These are phyloP conservation scores for Paradoxurus hermaphroditus DNA, from an alignment of 2,113 vertebrate genomes.

Conservation along the genomic window DNA sequence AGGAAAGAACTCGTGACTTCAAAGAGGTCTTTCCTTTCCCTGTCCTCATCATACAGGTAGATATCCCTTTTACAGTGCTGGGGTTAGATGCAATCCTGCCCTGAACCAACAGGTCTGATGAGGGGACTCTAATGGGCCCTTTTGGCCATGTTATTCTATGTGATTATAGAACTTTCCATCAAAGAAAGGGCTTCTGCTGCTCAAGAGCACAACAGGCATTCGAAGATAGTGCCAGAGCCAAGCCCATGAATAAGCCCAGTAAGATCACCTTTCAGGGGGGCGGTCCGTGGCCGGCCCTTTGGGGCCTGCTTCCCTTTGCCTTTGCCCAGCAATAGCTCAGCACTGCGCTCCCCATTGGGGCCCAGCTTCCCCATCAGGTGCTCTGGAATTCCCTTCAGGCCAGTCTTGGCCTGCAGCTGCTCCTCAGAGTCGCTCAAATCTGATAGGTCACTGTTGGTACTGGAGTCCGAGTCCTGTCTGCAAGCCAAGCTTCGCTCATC, in stretches of 20 bases:
- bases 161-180: constrained; percentile 50
- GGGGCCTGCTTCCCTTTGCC: constrained; percentile 88
- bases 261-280: constrained; percentile 94
- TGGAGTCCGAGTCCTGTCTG: constrained; percentile 95
- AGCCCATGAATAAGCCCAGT: constrained; percentile 43
- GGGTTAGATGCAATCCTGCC: not conserved
- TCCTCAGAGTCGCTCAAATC: constrained; percentile 98
- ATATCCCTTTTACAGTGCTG: not conserved
- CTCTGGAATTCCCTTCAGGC: constrained; percentile 88
- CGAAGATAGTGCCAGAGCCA: not conserved
- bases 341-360: constrained; percentile 82
- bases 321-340: constrained; percentile 89
- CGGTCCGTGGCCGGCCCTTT: constrained; percentile 94
- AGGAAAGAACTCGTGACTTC: not conserved
- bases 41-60: not conserved
- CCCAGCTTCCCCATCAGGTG: constrained; percentile 87
- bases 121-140: not conserved
- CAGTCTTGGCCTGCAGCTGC: constrained; percentile 88
- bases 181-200: not conserved
- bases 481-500: constrained; percentile 93
- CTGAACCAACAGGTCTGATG: not conserved
- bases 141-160: not conserved
- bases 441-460: constrained; percentile 96
- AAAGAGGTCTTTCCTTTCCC: not conserved
- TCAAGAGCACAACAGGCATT: constrained; percentile 29